A percentile compares a stretch with the other conserved stretches of the same genome.
Conservation (phyloP, 2,888 invertebrate genomes). For the Selenia dentaria region DNA sequence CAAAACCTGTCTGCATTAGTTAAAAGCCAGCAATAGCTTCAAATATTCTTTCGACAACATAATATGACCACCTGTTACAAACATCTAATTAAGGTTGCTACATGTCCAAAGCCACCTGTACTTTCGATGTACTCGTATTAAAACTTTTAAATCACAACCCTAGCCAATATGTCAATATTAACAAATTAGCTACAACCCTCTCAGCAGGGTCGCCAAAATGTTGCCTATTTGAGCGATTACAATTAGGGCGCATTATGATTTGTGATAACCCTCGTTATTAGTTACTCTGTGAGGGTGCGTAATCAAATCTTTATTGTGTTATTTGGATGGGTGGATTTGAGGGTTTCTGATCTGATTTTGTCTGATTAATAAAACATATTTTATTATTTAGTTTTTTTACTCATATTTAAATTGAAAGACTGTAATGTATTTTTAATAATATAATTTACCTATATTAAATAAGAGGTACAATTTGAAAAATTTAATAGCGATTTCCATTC, state of each 20-base stretch:
- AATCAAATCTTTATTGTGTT: conserved; percentile 40
- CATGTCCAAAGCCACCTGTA: conserved; percentile 13
- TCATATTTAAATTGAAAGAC: no score
- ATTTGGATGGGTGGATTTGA: conserved; percentile 15
- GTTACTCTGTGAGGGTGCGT: conserved; percentile 19
- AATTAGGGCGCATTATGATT: conserved; percentile 55
- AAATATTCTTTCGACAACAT: no score
- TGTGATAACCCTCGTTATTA: conserved; percentile 40
- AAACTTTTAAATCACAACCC: conserved; percentile 1
- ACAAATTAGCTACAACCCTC: conserved; percentile 36
- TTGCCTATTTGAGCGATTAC: conserved; percentile 50
- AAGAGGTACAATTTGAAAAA: no score
- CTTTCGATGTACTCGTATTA: conserved; percentile 7
- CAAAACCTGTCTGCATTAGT: no score
- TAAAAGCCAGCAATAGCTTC: no score
- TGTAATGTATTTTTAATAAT: no score
- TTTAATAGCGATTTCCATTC: no score
- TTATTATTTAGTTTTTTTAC: no score
- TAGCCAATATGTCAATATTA: conserved; percentile 24
- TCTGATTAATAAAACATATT: no score
- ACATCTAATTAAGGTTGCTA: no score
- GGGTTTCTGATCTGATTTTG: conserved; percentile 2
- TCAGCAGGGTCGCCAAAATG: conserved; percentile 46
- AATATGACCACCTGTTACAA: no score
- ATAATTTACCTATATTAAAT: no score